Conservation (phyloP, 2,797 vertebrate genomes). For the Antennarius maculatus region DNA sequence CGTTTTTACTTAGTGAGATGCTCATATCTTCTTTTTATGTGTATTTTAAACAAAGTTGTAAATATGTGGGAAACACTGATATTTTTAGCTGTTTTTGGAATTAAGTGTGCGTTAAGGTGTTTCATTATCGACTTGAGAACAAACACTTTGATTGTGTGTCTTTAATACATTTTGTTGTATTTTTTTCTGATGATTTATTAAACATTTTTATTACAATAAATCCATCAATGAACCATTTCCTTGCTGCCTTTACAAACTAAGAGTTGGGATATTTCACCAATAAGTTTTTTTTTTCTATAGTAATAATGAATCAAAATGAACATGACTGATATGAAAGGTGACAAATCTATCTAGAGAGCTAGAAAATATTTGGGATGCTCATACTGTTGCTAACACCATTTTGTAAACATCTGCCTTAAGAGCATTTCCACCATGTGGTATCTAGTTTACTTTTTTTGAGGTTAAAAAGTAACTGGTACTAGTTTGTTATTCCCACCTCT, state of each 20-base stretch:
- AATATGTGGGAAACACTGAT: constrained; percentile 48
- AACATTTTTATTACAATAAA: constrained; percentile 61
- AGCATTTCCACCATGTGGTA: too few relatives aligned
- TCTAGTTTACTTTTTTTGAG: too few relatives aligned
- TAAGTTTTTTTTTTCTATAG: not conserved
- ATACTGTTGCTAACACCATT: too few relatives aligned
- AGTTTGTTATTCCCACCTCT: too few relatives aligned
- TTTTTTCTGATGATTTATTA: constrained; percentile 29
- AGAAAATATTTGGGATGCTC: not conserved
- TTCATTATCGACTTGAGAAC: constrained; percentile 5
- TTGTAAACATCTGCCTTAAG: too few relatives aligned
- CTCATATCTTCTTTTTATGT: too few relatives aligned
- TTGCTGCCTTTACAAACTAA: constrained; percentile 10
- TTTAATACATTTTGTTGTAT: constrained; percentile 26
- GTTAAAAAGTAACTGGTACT: too few relatives aligned
- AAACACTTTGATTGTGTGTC: constrained; percentile 5
- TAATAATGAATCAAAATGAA: too few relatives aligned
- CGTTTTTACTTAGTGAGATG: too few relatives aligned
- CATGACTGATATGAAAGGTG: not conserved
- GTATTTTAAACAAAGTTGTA: constrained; percentile 30
- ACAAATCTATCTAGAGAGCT: not conserved
- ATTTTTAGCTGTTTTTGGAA: constrained; percentile 22
- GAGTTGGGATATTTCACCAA: too few relatives aligned
- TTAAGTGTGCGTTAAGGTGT: not conserved
- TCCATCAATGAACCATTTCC: constrained; percentile 28